These are phyloP conservation scores for Rallus crepitans DNA, from an alignment of 2,797 vertebrate genomes.

Conservation along the genomic window DNA sequence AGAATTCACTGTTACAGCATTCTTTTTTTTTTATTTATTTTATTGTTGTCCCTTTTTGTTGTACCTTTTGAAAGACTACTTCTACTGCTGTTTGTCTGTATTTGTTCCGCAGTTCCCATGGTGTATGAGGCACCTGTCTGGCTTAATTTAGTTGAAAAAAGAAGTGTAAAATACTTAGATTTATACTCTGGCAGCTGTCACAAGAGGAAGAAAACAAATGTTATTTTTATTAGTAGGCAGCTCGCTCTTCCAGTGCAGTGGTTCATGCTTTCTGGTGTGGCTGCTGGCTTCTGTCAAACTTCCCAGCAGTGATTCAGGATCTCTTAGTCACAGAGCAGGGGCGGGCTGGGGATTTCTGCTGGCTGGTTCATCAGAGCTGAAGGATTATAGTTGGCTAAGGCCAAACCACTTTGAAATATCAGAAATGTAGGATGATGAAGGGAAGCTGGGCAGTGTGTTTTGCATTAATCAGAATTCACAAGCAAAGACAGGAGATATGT, in stretches of 20 bases:
- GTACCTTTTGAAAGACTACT: neutral
- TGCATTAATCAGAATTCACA: neutral
- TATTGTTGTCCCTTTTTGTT: neutral
- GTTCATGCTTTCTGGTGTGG: neutral
- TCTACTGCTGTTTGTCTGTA: neutral
- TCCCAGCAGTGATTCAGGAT: slow-evolving; percentile 23
- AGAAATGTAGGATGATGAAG: neutral
- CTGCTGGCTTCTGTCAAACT: slow-evolving; percentile 26
- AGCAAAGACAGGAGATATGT: neutral
- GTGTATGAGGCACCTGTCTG: neutral
- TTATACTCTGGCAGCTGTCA: neutral
- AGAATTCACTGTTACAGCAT: neutral
- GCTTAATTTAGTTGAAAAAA: slow-evolving; percentile 4
- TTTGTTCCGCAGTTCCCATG: neutral
- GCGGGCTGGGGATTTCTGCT: neutral
- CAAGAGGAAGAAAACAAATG: slow-evolving; percentile 5
- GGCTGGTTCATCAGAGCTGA: neutral
- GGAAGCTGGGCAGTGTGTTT: neutral
- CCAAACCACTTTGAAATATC: neutral
- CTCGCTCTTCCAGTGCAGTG: neutral
- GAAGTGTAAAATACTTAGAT: neutral
- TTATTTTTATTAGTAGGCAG: slow-evolving; percentile 11
- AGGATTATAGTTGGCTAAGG: neutral
- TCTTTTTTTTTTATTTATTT: neutral
- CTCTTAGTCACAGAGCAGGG: neutral